Conservation (phyloP, 2,888 invertebrate genomes). For the Eristalis intricaria region DNA sequence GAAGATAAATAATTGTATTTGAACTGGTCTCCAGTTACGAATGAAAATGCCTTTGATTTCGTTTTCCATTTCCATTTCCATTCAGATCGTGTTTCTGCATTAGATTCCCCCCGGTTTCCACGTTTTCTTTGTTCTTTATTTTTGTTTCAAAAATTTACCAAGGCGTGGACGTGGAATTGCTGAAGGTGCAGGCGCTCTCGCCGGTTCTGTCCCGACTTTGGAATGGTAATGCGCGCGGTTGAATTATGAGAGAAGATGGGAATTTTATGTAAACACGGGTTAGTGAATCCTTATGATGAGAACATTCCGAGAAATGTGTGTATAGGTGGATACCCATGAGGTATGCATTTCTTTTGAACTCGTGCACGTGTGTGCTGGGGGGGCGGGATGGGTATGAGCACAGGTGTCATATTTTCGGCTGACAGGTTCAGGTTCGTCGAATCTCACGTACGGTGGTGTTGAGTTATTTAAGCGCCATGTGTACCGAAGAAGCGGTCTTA, state of each 20-base stretch:
- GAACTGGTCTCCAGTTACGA: conserved; percentile 33
- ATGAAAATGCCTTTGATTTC: conserved; percentile 36
- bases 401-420: neutral
- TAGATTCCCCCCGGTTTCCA: conserved; percentile 3
- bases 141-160: neutral
- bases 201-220: neutral
- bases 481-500: neutral
- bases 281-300: neutral
- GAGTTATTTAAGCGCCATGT: neutral
- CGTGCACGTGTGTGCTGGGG: neutral
- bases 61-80: conserved; percentile 30
- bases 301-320: neutral
- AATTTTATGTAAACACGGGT: neutral
- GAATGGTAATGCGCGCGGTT: neutral
- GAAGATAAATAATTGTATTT: conserved; percentile 46
- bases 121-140: conserved; percentile 6
- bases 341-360: neutral
- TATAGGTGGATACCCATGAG: neutral
- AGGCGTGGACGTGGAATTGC: neutral
- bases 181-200: neutral
- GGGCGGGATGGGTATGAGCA: neutral
- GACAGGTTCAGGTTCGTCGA: neutral
- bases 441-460: neutral
- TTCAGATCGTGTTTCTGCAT: conserved; percentile 44
- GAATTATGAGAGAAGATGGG: neutral